phyloP scores from a whole-genome alignment of 2,113 vertebrate species.

The Egretta garzetta region DNA sequence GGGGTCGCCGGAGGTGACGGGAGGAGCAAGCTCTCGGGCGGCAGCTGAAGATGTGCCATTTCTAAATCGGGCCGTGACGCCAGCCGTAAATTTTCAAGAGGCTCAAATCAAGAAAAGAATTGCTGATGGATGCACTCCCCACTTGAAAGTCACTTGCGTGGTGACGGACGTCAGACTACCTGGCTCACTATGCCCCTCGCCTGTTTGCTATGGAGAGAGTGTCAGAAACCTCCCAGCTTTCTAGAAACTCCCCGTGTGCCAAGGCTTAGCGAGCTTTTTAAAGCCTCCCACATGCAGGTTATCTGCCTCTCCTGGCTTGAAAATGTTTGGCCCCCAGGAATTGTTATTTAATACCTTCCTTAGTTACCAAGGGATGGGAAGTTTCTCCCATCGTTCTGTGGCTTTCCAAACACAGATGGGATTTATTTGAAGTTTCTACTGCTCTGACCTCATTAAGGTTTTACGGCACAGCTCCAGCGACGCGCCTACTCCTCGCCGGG shows the following conservation, averaged over 20 bases:
- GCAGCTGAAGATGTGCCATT: constrained; percentile 17
- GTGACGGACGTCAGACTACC: constrained; percentile 18
- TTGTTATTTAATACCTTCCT: constrained; percentile 29
- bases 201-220: neutral
- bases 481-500: neutral
- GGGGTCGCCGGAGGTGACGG: neutral
- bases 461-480: neutral
- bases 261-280: neutral
- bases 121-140: neutral
- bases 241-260: neutral
- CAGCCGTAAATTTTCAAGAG: constrained; percentile 52
- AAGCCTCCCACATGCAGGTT: neutral
- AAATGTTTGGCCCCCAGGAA: constrained; percentile 27
- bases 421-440: constrained; percentile 45
- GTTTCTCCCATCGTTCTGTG: neutral
- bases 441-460: constrained; percentile 7
- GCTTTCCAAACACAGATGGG: constrained; percentile 63
- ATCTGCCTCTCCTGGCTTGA: neutral
- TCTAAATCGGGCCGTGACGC: constrained; percentile 19
- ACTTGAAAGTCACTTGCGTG: constrained; percentile 28
- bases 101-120: constrained; percentile 33
- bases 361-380: constrained; percentile 47
- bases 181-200: neutral
- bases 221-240: constrained; percentile 21
- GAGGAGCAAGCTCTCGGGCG: neutral